Evolutionary conservation across 1,140 invertebrate genomes (phyloP), one percentile per base, ranked within the genome.

Genomic region (Calliphora vicina): DNA sequence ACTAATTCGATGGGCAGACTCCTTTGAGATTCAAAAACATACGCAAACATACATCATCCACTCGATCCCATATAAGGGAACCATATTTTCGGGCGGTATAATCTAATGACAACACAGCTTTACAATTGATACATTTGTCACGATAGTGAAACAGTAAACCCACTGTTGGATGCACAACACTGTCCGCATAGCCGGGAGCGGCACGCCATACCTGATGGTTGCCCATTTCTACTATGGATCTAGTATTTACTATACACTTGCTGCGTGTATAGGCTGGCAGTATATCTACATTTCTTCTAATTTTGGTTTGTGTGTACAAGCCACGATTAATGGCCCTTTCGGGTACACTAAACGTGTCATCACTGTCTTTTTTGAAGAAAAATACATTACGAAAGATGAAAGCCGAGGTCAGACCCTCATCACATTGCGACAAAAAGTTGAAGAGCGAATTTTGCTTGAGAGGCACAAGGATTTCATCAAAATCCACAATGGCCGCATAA

Each of bases 401-500:
- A 26, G 92, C 92, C 71, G 87, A 85, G 4, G 86, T 88, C 26
- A 87, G 87, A 1, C 86, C 88, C 81, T 88, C 87, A 57, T 90
- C 89, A 71, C 87, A 87, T 76, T 92, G 92, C 0, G 84, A 85
- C 82, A 87, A 80, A 67, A 88, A 91, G 26, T 90, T 87, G 9
- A 82, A 83, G 26, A 90, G 84, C 0, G 87, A 86, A 25, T 90
- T 86, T 80, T 91, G 88, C 82, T 91, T 90, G 80, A 93, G 90
- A 2, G 94, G 94, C 83, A 94, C 91, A 26, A 94, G 91, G 83
- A 92, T 93, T 85, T 94, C 94, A 84, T 94, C 94, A 35, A 94
- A 81, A 87, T 94, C 94, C 20, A 94, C 92, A 81, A 93, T 91
- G 0, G 92, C 89, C 0, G 93, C 88, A 85, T 93, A 93, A 2